These are phyloP conservation scores for human DNA, from an alignment of 2,113 vertebrate genomes.

Conservation along the genomic window GRCh38 chr13:22097001-22097500, in stretches of 20 bases:
- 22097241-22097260: not conserved
- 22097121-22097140: not conserved
- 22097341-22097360: fast-evolving
- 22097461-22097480: not conserved
- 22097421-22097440: not conserved
- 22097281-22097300: not conserved
- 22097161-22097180: not conserved
- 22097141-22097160: not conserved
- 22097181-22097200: not conserved
- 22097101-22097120: not conserved
- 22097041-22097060: not conserved
- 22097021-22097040: too few relatives aligned
- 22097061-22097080: not conserved
- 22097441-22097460: not conserved
- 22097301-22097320: not conserved
- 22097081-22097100: not conserved
- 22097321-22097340: fast-evolving
- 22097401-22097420: not conserved
- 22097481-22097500: not conserved
- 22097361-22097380: not conserved
- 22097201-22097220: not conserved
- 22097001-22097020: too few relatives aligned
- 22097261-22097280: not conserved
- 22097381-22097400: not conserved
- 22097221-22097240: not conserved